Evolutionary conservation across 2,797 vertebrate species (phyloP), one percentile per base, ranked within the genome.

Genomic region (Rhinichthys osculus): DNA sequence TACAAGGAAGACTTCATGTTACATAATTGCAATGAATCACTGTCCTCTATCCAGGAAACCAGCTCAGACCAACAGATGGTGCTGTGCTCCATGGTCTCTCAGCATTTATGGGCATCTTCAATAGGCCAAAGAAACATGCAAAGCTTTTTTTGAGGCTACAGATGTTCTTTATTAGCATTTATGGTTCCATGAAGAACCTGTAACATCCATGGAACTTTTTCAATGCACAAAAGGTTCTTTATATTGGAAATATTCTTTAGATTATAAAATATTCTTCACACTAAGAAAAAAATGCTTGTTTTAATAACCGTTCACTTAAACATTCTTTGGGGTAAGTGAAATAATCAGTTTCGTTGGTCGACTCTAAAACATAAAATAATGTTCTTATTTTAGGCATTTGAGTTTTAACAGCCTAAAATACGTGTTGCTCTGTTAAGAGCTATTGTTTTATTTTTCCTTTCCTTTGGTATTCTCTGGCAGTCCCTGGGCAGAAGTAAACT

Each of bases 61-160:
- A 7, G 5, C 42, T 78, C 9, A 47, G 27, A 35, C 82, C 88
- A 84, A 69, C 67, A 87, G 89, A 78, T 85, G 89, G 87, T 21
- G 76, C 80, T 83, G 42, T 73, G 52, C 86, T 70, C 79, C 73
- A 23, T 47, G 23, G 2, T 44, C 62, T 69, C 14, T 52, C 54
- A 17, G 35, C 38, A 4, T 30, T 57, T 59, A 54, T 47, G 35
- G 7, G 13, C n/a, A 19, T 69, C 42, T 23, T 42, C 30, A 44
- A 7, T 38, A 14, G 44, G 73, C 64, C 35, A 62, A 62, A 62
- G 7, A 73, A 33, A 42, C 2, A 17, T 66, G 27, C 62, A 33
- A 33, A 17, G 14, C 14, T 7, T 33, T 64, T 23, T 33, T 8
- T 33, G 30, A 17, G 64, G 30, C 7, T 8, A 33, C 30, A 33